Percentiles rank a stretch among this genome's conserved stretches.
phyloP scores from a whole-genome alignment of 2,888 invertebrate species.

The Drosophila falleni region DNA sequence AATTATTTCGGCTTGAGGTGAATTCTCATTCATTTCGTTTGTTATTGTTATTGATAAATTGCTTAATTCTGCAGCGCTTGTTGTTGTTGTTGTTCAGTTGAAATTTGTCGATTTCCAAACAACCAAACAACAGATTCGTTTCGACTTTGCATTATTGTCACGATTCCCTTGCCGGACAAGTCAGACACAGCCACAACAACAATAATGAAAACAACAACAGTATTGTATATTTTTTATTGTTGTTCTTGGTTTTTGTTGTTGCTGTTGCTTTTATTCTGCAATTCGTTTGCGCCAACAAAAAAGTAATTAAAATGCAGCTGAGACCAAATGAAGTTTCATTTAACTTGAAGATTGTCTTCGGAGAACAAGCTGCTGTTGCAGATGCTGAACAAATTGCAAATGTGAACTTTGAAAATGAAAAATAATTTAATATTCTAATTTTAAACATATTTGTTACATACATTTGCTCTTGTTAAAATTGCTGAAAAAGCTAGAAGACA shows the following conservation, averaged over 20 bases:
- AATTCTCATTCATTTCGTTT: slow-evolving; percentile 47
- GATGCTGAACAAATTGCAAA: slow-evolving; percentile 6
- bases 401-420: neutral
- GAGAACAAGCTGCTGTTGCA: slow-evolving; percentile 25
- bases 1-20: slow-evolving; percentile 51
- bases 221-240: slow-evolving; percentile 33
- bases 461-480: too few relatives aligned
- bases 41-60: slow-evolving; percentile 67
- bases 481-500: too few relatives aligned
- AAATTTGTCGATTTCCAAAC: slow-evolving; percentile 71
- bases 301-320: slow-evolving; percentile 75
- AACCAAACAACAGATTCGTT: slow-evolving; percentile 54
- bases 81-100: slow-evolving; percentile 40
- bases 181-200: slow-evolving; percentile 36
- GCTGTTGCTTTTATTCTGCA: slow-evolving; percentile 20
- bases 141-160: slow-evolving; percentile 78
- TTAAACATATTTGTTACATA: neutral
- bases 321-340: slow-evolving; percentile 52
- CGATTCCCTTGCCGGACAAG: slow-evolving; percentile 70
- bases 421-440: slow-evolving; percentile 1
- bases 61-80: slow-evolving; percentile 47
- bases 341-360: slow-evolving; percentile 14
- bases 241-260: slow-evolving; percentile 16
- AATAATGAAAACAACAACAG: slow-evolving; percentile 14
- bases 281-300: slow-evolving; percentile 29